phyloP scores from a whole-genome alignment of 2,113 vertebrate species.

The Thamnophis sirtalis region DNA sequence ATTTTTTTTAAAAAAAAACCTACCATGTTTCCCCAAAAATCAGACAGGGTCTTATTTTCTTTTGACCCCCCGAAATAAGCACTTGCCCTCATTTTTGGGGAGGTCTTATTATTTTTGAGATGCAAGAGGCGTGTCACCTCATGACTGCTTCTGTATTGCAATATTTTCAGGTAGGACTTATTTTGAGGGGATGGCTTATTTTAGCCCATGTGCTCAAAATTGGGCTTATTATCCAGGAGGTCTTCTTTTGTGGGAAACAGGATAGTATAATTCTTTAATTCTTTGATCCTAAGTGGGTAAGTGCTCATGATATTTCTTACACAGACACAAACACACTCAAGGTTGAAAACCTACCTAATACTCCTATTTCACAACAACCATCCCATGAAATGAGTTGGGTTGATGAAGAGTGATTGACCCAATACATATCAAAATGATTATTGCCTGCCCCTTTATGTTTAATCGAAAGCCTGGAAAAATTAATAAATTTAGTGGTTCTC shows the following conservation, averaged over 20 bases:
- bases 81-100: no score
- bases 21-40: no score
- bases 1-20: not conserved
- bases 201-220: no score
- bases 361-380: not conserved
- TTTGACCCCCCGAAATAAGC: no score
- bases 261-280: not conserved
- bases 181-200: no score
- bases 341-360: not conserved
- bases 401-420: not conserved
- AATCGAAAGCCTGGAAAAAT: not conserved
- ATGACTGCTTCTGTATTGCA: no score
- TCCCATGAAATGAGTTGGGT: not conserved
- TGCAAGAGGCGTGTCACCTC: no score
- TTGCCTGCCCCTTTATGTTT: not conserved
- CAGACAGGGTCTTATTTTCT: no score
- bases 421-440: not conserved
- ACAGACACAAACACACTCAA: not conserved
- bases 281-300: not conserved
- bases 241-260: no score
- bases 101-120: no score
- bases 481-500: not conserved
- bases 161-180: no score
- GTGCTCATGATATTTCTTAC: not conserved
- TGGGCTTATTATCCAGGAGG: no score